phyloP scores from a whole-genome alignment of 2,113 vertebrate genomes.

The Carassius auratus region DNA sequence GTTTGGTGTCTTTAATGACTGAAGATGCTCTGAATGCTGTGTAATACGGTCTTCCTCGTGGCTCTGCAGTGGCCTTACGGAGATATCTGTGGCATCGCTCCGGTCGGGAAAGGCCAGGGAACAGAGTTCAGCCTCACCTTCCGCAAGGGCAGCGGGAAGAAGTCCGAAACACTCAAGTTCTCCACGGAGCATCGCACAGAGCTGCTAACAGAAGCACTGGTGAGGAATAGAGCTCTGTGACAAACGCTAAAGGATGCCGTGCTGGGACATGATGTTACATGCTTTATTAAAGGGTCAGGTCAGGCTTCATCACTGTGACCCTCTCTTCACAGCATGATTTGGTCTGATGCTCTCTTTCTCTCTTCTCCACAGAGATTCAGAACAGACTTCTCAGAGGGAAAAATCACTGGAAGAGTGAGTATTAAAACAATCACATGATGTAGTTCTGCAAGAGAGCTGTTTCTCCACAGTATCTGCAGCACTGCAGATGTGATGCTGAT shows the following conservation, averaged over 20 bases:
- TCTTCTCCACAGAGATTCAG: slow-evolving; percentile 86
- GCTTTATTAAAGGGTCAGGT: not conserved
- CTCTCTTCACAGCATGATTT: not conserved
- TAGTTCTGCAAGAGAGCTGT: too few relatives aligned
- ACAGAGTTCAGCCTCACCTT: slow-evolving; percentile 97
- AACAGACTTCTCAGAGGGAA: slow-evolving; percentile 98
- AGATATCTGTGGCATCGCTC: slow-evolving; percentile 94
- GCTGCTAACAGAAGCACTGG: slow-evolving; percentile 96
- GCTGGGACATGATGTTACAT: not conserved
- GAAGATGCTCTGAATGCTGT: not conserved
- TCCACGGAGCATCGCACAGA: slow-evolving; percentile 98
- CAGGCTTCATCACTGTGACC: too few relatives aligned
- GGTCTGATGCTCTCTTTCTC: not conserved
- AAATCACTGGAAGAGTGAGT: slow-evolving; percentile 97
- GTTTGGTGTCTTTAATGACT: too few relatives aligned
- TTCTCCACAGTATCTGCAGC: too few relatives aligned
- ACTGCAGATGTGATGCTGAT: too few relatives aligned
- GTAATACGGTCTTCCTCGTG: not conserved
- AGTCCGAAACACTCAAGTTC: slow-evolving; percentile 98
- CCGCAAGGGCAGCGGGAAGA: slow-evolving; percentile 94
- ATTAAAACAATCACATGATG: not conserved
- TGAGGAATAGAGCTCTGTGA: slow-evolving; percentile 60
- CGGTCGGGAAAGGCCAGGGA: slow-evolving; percentile 96
- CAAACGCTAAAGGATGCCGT: too few relatives aligned
- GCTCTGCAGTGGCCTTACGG: slow-evolving; percentile 92